Base-by-base conservation (phyloP, 2,113 vertebrate genomes). In the Megaceryle torquata region DNA sequence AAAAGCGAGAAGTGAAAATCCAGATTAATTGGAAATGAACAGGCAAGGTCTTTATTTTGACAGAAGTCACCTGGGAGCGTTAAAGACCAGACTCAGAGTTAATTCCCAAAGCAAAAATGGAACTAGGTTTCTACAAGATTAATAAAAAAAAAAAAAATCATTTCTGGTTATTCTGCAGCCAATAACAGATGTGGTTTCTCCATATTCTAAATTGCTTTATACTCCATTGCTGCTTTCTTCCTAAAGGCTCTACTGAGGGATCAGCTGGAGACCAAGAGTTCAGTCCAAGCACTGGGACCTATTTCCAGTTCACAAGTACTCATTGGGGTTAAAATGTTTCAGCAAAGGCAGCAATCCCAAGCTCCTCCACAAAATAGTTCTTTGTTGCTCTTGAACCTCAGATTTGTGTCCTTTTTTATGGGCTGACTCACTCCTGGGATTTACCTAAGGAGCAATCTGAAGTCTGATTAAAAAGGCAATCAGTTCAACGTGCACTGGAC, bases 381-480 rank as follows among this genome's bases (percentile, higher is more conserved):
- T 95, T 84, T 91, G 93, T 48, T 89, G 95, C 91, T 94, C 57
- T 33, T 82, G 83, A 93, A 89, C 59, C 86, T 96, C 92, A 96
- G 72, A 51, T 63, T 89, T 57, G 35, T 39, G 77, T 92, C 91
- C 54, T 87, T 44, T 65, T 96, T 93, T 92, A 95, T 21, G 63
- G 91, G 37, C 74, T 87, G 81, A 41, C 57, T 91, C 63, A 65
- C 93, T 93, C 86, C 17, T 33, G 96, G 91, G 96, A 82, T 89
- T 93, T 89, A 84, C 88, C 89, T 81, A 82, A 87, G 83, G 91
- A 93, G 83, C 91, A 76, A 91, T 94, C 86, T 1, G 25, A 61
- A 90, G 86, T 26, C 96, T 94, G 91, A 95, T 96, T 96, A 92
- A 95, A 96, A 92, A 94, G 81, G 78, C 95, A 96, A 93, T 94